phyloP scores from a whole-genome alignment of 2,888 invertebrate genomes.

The Phasia obesa region DNA sequence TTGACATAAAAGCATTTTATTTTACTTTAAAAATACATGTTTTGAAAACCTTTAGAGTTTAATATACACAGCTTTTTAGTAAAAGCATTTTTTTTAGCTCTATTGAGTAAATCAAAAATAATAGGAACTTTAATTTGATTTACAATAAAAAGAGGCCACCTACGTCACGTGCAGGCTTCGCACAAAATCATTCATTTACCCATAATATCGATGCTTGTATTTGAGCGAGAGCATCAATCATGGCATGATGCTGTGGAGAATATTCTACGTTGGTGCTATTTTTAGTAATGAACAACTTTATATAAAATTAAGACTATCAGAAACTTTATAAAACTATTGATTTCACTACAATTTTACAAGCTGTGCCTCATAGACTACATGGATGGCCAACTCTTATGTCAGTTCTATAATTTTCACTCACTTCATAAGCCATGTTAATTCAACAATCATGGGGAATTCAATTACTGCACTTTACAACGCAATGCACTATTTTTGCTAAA shows the following conservation, averaged over 20 bases:
- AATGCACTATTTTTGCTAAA: too few relatives aligned
- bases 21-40: too few relatives aligned
- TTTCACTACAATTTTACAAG: constrained; percentile 15
- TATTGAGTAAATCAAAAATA: constrained; percentile 42
- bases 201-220: not conserved
- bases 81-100: constrained; percentile 21
- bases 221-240: constrained; percentile 37
- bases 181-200: constrained; percentile 5
- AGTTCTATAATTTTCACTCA: constrained; percentile 15
- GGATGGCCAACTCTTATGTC: too few relatives aligned
- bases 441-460: too few relatives aligned
- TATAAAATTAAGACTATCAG: constrained; percentile 26
- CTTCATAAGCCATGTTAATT: too few relatives aligned
- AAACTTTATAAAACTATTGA: constrained; percentile 54
- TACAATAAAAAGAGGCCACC: not conserved
- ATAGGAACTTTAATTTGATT: constrained; percentile 62
- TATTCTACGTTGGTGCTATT: constrained; percentile 38
- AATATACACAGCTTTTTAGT: constrained; percentile 7
- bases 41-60: not conserved
- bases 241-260: too few relatives aligned
- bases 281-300: constrained; percentile 47
- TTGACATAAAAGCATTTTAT: too few relatives aligned
- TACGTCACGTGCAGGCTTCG: constrained; percentile 10
- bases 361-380: too few relatives aligned
- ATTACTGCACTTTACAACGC: too few relatives aligned